phyloP scores from a whole-genome alignment of 2,113 vertebrate species.

The Ophiodon elongatus region DNA sequence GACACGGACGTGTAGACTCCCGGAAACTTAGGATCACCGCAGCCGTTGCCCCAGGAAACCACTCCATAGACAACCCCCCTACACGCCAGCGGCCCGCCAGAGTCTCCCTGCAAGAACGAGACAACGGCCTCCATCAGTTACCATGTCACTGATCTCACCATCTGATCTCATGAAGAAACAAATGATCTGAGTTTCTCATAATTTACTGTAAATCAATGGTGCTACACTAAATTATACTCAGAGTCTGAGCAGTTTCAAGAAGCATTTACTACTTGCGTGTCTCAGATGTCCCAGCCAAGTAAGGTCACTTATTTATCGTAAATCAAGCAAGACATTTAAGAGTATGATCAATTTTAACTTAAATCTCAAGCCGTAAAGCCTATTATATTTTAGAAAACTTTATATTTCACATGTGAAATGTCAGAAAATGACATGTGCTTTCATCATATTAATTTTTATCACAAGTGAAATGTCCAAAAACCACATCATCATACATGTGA shows the following conservation, averaged over 20 bases:
- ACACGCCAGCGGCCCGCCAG: constrained; percentile 84
- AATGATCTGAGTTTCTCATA: constrained; percentile 9
- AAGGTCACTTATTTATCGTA: too few relatives aligned
- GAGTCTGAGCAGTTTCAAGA: background rate
- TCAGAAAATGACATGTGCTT: background rate
- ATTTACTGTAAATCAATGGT: constrained; percentile 1
- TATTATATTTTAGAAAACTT: too few relatives aligned
- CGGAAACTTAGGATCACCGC: constrained; percentile 80
- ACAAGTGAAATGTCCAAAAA: background rate
- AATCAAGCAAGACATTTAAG: too few relatives aligned
- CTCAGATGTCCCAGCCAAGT: too few relatives aligned
- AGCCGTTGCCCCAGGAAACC: constrained; percentile 85
- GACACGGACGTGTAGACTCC: constrained; percentile 85
- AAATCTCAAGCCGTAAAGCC: too few relatives aligned
- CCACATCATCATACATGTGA: background rate
- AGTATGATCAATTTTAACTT: too few relatives aligned
- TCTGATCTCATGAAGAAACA: background rate
- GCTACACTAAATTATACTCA: constrained; percentile 22
- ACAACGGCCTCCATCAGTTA: constrained; percentile 10
- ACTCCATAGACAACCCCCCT: constrained; percentile 81
- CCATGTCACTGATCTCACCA: too few relatives aligned
- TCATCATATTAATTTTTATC: background rate
- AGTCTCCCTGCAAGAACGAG: constrained; percentile 79
- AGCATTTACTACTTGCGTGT: background rate
- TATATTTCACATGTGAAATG: background rate